Evolutionary conservation across 2,888 invertebrate genomes (phyloP), one percentile per base, ranked within the genome.

Genomic region (Drosophila falleni): DNA sequence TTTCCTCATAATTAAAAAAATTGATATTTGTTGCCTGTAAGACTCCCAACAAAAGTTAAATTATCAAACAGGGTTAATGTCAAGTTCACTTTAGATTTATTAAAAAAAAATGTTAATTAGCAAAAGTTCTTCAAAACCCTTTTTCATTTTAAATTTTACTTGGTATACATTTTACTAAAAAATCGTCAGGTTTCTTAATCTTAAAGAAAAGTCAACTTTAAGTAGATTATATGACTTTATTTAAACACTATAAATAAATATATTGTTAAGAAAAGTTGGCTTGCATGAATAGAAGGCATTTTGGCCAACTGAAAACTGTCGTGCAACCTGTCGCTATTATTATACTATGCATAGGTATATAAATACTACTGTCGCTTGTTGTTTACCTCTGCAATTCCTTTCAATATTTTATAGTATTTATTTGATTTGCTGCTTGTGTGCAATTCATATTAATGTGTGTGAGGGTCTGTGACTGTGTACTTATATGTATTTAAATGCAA

Each of bases 401-500:
- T 81, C 51, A 80, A 76, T 76, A 80, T 76, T 77, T 77, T 54
- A 80, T 76, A 35, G 41, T 54, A 77, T 71, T 80, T 58, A 66
- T 76, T 73, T 77, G 74, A 54, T 60, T 58, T 72, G 26, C 59
- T 72, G 26, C 59, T 69, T 63, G 54, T 78, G 49, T 69, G 56
- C 58, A 77, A 72, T 65, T 62, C 68, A 76, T 74, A 67, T 80
- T 71, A 64, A 72, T 67, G 31, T 49, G 55, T 9, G 46, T 59
- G 59, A 16, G 39, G 37, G 58, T 51, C 44, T 33, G 55, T 50
- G 60, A 35, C 35, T 46, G 41, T 60, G 55, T 55, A 51, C 61
- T 54, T 82, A 65, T 86, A 59, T 83, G 75, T 83, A 89, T 89
- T 90, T 89, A 90, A 89, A 91, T 89, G 90, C 90, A 90, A 91